Base-by-base conservation (phyloP, 2,888 invertebrate genomes). In the Eucera pruinosa region DNA sequence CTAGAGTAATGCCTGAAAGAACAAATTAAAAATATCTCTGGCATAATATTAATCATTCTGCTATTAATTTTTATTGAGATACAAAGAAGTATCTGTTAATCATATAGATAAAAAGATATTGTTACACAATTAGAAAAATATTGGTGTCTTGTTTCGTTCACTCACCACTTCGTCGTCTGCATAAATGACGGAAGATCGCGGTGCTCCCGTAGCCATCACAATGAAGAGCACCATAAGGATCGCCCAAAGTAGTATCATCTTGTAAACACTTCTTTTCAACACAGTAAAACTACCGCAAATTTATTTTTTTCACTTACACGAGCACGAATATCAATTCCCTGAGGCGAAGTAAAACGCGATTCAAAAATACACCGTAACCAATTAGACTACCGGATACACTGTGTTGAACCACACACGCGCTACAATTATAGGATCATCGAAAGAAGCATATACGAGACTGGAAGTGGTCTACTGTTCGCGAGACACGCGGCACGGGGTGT, bases 91-190 rank as follows among this genome's bases (percentile, higher is more conserved):
- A n/a, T n/a, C n/a, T n/a, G n/a, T n/a, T n/a, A n/a, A n/a, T n/a
- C n/a, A n/a, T n/a, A n/a, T n/a, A n/a, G n/a, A n/a, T n/a, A n/a
- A n/a, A n/a, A n/a, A n/a, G n/a, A n/a, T n/a, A n/a, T n/a, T n/a
- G n/a, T n/a, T n/a, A n/a, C n/a, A n/a, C n/a, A n/a, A n/a, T n/a
- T n/a, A n/a, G n/a, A n/a, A n/a, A n/a, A n/a, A n/a, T n/a, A n/a
- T n/a, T n/a, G n/a, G n/a, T n/a, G n/a, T n/a, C n/a, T n/a, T n/a
- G n/a, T n/a, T n/a, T n/a, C n/a, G n/a, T 55, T 23, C 23, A 90
- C 90, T 90, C 87, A 90, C 90, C 88, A 89, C 90, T 80, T 83
- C 84, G 78, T 90, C 90, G 68, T 90, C 90, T 61, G 88, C 90
- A 76, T 90, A 90, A 57, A 89, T 85, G 54, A 79, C 69, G 50